Evolutionary conservation across 2,797 vertebrate genomes (phyloP), one percentile per base, ranked within the genome.

Genomic region (Lycodopsis pacificus): DNA sequence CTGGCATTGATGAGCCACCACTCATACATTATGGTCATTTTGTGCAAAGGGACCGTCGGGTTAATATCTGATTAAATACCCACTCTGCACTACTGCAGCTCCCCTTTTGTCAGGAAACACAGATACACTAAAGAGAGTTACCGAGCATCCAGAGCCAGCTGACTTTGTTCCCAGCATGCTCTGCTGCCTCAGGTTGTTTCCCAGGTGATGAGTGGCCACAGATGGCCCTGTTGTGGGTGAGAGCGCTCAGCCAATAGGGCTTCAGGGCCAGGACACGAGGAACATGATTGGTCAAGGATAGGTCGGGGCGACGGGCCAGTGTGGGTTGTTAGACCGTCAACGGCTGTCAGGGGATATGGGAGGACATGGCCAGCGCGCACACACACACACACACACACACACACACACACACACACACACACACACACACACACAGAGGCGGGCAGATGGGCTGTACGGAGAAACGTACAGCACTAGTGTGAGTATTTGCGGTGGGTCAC

Each of bases 201-300:
- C 67, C 81, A 91, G 90, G 91, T 92, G 88, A 90, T 87, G 86
- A 74, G 83, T 59, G 67, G 69, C 81, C 86, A 81, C 93, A 94
- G 90, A 93, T 92, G 92, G 91, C 87, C 81, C 70, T 73, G 82
- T 79, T 80, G 86, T 86, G 89, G 87, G 87, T 91, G 90, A 92
- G 80, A 86, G 86, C 88, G 83, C 76, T 83, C 83, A 85, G 78
- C 89, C 89, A 94, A 92, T 93, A 63, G 76, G 81, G 76, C 77
- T 77, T 65, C 61, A 7, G 70, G 77, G 83, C 79, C 78, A 69
- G 80, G 65, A 82, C 81, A 77, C 5, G 34, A 68, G 75, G 56
- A 76, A 89, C 87, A 83, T 48, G 88, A 93, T 93, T 92, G 91
- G 92, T 85, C 83, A 79, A 61, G 57, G 65, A 65, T 46, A 64